These are phyloP conservation scores for Drosophila pruinosa DNA, from an alignment of 1,140 invertebrate species.

Conservation along the genomic window DNA sequence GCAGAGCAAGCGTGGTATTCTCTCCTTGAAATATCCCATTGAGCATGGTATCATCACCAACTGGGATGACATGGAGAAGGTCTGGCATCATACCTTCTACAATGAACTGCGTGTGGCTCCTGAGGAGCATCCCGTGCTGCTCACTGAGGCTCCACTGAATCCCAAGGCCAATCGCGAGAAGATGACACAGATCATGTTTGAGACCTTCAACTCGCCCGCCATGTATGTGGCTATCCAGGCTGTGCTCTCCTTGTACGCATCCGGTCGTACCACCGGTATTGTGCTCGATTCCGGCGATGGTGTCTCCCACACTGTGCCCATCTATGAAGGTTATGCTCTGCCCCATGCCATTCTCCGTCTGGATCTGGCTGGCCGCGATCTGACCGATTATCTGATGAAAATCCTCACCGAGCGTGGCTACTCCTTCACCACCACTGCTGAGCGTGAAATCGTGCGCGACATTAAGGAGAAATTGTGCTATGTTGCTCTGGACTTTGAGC, in stretches of 20 bases:
- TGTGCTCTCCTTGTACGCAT: slow-evolving; percentile 91
- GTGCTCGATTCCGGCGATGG: slow-evolving; percentile 92
- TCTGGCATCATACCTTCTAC: slow-evolving; percentile 93
- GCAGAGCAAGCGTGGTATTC: slow-evolving; percentile 91
- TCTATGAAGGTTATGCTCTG: slow-evolving; percentile 91
- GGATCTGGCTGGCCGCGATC: slow-evolving; percentile 94
- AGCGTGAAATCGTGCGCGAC: slow-evolving; percentile 93
- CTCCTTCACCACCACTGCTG: slow-evolving; percentile 89
- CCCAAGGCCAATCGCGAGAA: slow-evolving; percentile 92
- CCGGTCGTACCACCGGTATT: slow-evolving; percentile 94
- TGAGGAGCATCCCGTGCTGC: slow-evolving; percentile 93
- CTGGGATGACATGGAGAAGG: slow-evolving; percentile 94
- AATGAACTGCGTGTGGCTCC: slow-evolving; percentile 95
- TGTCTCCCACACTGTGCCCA: slow-evolving; percentile 94
- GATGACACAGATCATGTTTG: slow-evolving; percentile 94
- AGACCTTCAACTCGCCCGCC: slow-evolving; percentile 90
- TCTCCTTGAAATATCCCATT: slow-evolving; percentile 89
- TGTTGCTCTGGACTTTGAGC: slow-evolving; percentile 92
- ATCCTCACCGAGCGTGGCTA: slow-evolving; percentile 93
- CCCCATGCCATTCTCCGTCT: slow-evolving; percentile 93
- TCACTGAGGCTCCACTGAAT: slow-evolving; percentile 94
- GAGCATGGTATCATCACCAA: slow-evolving; percentile 94
- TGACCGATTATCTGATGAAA: slow-evolving; percentile 94
- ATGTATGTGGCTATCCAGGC: slow-evolving; percentile 91
- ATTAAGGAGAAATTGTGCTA: slow-evolving; percentile 95